Percentiles rank a stretch among this genome's conserved stretches.
phyloP scores from a whole-genome alignment of 2,113 vertebrate genomes.

The Caranx ignobilis region DNA sequence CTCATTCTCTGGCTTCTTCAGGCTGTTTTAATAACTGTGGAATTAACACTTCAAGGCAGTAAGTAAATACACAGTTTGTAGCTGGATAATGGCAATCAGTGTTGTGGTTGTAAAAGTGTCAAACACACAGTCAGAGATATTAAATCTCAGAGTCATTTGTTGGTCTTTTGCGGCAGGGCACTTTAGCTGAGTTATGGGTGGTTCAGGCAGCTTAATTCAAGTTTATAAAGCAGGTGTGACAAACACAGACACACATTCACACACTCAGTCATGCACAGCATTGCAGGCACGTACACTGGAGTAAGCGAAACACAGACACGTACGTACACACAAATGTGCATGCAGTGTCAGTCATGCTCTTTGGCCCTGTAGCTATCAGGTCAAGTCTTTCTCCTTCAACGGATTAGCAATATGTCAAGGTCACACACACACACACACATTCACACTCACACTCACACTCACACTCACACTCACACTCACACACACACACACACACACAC shows the following conservation, averaged over 20 bases:
- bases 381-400: slow-evolving; percentile 69
- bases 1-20: slow-evolving; percentile 13
- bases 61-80: slow-evolving; percentile 58
- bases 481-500: slow-evolving; percentile 18
- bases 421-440: slow-evolving; percentile 13
- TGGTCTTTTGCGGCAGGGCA: slow-evolving; percentile 27
- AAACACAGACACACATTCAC: slow-evolving; percentile 22
- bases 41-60: slow-evolving; percentile 45
- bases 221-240: slow-evolving; percentile 45
- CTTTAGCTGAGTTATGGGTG: slow-evolving; percentile 45
- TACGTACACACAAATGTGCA: slow-evolving; percentile 53
- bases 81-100: slow-evolving; percentile 53
- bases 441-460: slow-evolving; percentile 26
- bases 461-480: not conserved
- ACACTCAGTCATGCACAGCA: slow-evolving; percentile 25
- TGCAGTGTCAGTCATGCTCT: slow-evolving; percentile 53
- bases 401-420: slow-evolving; percentile 68
- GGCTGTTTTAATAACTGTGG: slow-evolving; percentile 51
- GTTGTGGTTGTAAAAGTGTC: slow-evolving; percentile 51
- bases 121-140: slow-evolving; percentile 46
- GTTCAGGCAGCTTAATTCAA: slow-evolving; percentile 29
- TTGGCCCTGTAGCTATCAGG: slow-evolving; percentile 57
- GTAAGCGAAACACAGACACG: slow-evolving; percentile 18
- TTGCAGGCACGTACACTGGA: slow-evolving; percentile 29
- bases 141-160: slow-evolving; percentile 55